phyloP scores from a whole-genome alignment of 2,113 vertebrate genomes.

The Laterallus jamaicensis region DNA sequence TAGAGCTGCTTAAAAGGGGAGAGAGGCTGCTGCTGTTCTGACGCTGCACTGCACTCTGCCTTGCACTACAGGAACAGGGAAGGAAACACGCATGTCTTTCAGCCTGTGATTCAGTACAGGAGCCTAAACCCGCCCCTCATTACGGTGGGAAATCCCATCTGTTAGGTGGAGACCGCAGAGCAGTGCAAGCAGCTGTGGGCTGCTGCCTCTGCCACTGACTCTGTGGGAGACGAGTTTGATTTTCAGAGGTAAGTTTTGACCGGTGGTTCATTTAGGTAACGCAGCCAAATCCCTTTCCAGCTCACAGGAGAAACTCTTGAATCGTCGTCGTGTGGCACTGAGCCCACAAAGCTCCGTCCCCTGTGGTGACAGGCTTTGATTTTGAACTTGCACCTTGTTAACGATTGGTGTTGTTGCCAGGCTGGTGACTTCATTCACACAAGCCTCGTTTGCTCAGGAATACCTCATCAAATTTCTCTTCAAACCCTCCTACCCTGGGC shows the following conservation, averaged over 20 bases:
- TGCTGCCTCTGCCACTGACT: not conserved
- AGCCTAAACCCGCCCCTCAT: not conserved
- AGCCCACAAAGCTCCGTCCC: not conserved
- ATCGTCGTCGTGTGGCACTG: not conserved
- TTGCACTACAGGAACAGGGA: not conserved
- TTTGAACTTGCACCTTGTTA: not conserved
- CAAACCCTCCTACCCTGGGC: not conserved
- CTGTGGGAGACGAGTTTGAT: not conserved
- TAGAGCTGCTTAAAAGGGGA: not conserved
- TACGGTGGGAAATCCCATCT: not conserved
- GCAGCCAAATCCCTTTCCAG: not conserved
- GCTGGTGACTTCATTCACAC: not conserved
- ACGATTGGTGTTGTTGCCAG: not conserved
- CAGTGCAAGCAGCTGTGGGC: not conserved
- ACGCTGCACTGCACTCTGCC: not conserved
- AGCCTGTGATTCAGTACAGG: not conserved
- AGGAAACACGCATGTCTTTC: not conserved
- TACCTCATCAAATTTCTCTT: not conserved
- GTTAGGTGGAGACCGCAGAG: rapidly evolving
- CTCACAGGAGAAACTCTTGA: not conserved
- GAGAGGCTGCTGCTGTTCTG: not conserved
- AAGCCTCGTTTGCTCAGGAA: not conserved
- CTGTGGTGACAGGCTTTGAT: not conserved
- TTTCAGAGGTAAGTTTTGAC: not conserved
- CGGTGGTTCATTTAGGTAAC: not conserved